Evolutionary conservation across 2,113 vertebrate species (phyloP), one percentile per base, ranked within the genome.

Genomic region (Chroicocephalus ridibundus): DNA sequence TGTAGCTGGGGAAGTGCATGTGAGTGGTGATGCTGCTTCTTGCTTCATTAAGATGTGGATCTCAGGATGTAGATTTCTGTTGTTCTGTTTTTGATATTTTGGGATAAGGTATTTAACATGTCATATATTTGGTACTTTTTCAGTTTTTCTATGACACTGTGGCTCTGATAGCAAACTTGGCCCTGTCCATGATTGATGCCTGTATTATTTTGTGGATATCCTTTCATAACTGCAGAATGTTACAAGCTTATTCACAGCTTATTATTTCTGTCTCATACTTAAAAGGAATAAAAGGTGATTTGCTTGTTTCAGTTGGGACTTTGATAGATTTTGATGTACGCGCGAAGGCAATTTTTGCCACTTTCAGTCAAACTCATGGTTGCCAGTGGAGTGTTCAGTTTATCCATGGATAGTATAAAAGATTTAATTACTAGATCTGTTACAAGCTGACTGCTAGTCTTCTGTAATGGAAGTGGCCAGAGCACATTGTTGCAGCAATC

Each of bases 191-290:
- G 96, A 98, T 99, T 91, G 99, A 99, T 98, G 98, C 99, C 97
- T 99, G 99, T 97, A 98, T 99, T 97, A 99, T 99, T 98, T 99
- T 99, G 98, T 99, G 99, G 99, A 99, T 99, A 99, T 99, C 99
- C 99, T 99, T 99, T 98, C 68, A 97, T 87, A 96, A 83, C 76
- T 93, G 62, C 13, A 49, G 64, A 80, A 42, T 80, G 22, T 78
- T 82, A 58, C 27, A 9, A 82, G 17, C 13, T 90, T 92, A 54
- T 86, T 80, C 40, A 69, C 13, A 78, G 46, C 54, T 84, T 81
- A 72, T 55, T 62, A 51, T 82, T 70, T 94, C 20, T 88, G 10
- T 65, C 25, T 74, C 70, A 21, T 16, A 13, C 24, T 83, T 92
- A 32, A 54, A 81, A 75, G 32, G 38, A 64, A 16, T 88, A n/a